Conservation (phyloP, 2,113 vertebrate genomes). For the Melospiza georgiana region DNA sequence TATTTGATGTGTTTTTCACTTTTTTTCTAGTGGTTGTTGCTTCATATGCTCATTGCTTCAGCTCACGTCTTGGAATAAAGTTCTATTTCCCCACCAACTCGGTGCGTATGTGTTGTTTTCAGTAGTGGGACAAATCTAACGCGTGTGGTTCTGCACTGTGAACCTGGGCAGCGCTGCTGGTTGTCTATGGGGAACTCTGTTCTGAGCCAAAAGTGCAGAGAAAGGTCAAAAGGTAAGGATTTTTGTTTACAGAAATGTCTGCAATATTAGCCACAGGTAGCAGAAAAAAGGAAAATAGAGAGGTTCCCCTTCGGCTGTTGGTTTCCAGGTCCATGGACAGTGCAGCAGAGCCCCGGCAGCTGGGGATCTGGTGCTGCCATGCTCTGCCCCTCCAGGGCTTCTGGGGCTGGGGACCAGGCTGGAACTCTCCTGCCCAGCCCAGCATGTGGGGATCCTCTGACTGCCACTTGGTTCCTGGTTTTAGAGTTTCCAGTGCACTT, state of each 20-base stretch:
- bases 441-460: neutral
- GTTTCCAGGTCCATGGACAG: fast-evolving
- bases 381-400: neutral
- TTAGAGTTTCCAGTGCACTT: neutral
- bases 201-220: slow-evolving; percentile 22
- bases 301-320: neutral
- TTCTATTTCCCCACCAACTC: neutral
- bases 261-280: neutral
- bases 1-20: slow-evolving; percentile 9
- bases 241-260: neutral
- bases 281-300: neutral
- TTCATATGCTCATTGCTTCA: slow-evolving; percentile 50
- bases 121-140: neutral
- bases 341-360: neutral
- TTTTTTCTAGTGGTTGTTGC: slow-evolving; percentile 32
- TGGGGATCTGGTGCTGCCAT: neutral
- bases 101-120: slow-evolving; percentile 11
- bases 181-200: slow-evolving; percentile 17
- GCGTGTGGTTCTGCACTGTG: fast-evolving
- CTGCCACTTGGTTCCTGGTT: fast-evolving
- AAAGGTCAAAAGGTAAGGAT: slow-evolving; percentile 28
- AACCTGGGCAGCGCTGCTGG: neutral
- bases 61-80: slow-evolving; percentile 53
- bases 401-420: neutral
- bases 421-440: neutral